These are phyloP conservation scores for Emberiza fucata DNA, from an alignment of 2,113 vertebrate species.

Conservation along the genomic window DNA sequence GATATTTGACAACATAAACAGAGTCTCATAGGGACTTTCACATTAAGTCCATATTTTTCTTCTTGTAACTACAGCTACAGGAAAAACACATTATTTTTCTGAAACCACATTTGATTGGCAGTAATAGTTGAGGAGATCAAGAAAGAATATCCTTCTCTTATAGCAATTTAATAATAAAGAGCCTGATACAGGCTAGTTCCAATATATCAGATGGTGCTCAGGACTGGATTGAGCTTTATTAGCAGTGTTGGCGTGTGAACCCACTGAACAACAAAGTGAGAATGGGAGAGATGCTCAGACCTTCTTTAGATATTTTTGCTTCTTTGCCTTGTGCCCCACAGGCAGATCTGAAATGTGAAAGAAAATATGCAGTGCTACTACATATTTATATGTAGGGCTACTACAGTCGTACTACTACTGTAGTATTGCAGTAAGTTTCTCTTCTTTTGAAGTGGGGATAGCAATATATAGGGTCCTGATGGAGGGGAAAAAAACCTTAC, in stretches of 20 bases:
- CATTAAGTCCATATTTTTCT: neutral
- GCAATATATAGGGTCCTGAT: neutral
- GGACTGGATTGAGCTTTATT: neutral
- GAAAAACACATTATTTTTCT: neutral
- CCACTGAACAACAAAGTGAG: neutral
- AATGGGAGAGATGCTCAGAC: neutral
- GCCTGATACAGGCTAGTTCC: neutral
- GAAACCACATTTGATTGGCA: neutral
- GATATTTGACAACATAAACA: neutral
- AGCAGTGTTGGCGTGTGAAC: neutral
- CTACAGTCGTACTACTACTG: no score
- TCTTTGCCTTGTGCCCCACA: neutral
- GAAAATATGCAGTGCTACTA: neutral
- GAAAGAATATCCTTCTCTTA: neutral
- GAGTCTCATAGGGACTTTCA: neutral
- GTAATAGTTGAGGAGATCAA: neutral
- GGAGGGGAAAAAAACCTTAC: neutral
- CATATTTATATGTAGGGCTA: neutral
- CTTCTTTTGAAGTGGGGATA: neutral
- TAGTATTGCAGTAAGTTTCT: neutral
- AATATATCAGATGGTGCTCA: neutral
- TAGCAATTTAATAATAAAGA: neutral
- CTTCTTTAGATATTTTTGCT: neutral
- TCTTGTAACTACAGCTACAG: neutral
- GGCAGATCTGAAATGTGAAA: neutral